Evolutionary conservation across 1,140 invertebrate species (phyloP).

Genomic region (Magallana angulata): DNA sequence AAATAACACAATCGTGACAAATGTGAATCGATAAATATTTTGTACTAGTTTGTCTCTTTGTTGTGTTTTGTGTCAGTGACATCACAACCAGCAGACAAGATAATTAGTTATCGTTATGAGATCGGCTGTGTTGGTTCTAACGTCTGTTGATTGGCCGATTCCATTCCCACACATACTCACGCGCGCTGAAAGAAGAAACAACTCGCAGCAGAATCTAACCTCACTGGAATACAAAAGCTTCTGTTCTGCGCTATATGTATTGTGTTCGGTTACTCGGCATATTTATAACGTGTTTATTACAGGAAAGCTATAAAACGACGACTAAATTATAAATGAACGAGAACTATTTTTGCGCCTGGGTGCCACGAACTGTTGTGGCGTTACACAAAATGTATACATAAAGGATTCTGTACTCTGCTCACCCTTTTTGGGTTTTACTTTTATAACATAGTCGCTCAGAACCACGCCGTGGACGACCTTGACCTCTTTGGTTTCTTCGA

Average conservation of each 20-base stretch:
- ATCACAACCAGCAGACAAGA: background rate
- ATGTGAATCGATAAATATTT: too few species aligned
- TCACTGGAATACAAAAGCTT: background rate
- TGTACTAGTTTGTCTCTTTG: too few species aligned
- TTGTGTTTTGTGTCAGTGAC: background rate
- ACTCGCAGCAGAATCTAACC: background rate
- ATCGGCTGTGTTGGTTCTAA: background rate
- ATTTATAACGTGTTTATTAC: too few species aligned
- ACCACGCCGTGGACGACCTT: conserved; percentile 51
- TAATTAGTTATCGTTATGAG: background rate
- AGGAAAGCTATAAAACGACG: too few species aligned
- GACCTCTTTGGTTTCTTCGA: conserved; percentile 47
- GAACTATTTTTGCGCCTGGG: too few species aligned
- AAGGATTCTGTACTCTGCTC: background rate
- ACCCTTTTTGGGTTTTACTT: conserved; percentile 51
- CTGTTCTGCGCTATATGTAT: too few species aligned
- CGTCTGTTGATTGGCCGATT: background rate
- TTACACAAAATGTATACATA: too few species aligned
- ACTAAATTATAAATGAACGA: too few species aligned
- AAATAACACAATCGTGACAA: too few species aligned
- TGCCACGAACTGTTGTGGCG: too few species aligned
- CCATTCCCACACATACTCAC: background rate
- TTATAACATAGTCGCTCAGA: conserved; percentile 59
- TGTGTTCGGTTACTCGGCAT: too few species aligned
- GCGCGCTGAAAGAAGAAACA: background rate